Conservation (phyloP, 1,140 invertebrate genomes). For the Euwallacea fornicatus region DNA sequence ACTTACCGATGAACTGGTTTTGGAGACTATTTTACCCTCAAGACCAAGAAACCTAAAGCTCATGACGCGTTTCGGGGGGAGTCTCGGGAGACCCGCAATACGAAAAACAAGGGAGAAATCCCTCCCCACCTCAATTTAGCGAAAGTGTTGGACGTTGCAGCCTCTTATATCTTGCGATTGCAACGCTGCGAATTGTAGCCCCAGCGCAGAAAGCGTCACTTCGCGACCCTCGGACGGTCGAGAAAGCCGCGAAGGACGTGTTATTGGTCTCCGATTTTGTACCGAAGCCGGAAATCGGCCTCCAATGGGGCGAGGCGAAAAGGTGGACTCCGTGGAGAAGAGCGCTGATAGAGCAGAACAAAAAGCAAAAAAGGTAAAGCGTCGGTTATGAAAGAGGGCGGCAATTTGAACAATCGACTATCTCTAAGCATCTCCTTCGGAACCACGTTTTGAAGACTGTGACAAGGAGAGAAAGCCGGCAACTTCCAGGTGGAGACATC, state of each 20-base stretch:
- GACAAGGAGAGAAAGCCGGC: slow-evolving; percentile 44
- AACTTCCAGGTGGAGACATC: slow-evolving; percentile 30
- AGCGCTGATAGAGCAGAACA: slow-evolving; percentile 34
- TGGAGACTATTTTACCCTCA: slow-evolving; percentile 42
- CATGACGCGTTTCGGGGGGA: slow-evolving; percentile 15
- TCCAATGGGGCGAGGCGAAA: slow-evolving; percentile 2
- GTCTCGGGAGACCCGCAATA: neutral
- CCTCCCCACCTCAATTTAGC: slow-evolving; percentile 44
- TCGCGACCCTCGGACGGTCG: slow-evolving; percentile 39
- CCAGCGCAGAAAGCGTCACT: slow-evolving; percentile 23
- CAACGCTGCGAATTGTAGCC: slow-evolving; percentile 40
- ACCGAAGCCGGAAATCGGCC: slow-evolving; percentile 33
- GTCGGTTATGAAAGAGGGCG: slow-evolving; percentile 29
- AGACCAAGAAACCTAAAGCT: slow-evolving; percentile 20
- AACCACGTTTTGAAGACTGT: slow-evolving; percentile 44
- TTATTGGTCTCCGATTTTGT: slow-evolving; percentile 44
- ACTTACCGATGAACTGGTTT: slow-evolving; percentile 37
- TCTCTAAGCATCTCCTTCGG: slow-evolving; percentile 28
- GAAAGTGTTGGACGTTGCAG: slow-evolving; percentile 43
- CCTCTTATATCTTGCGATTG: slow-evolving; percentile 46
- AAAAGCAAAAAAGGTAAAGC: slow-evolving; percentile 35
- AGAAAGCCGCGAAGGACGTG: slow-evolving; percentile 43
- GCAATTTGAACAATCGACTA: slow-evolving; percentile 24
- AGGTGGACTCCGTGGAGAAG: slow-evolving; percentile 29
- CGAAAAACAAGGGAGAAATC: slow-evolving; percentile 5